A percentile compares a stretch with the other conserved stretches of the same genome.
Conservation (phyloP, 2,888 invertebrate species). For the Spisula solida region DNA sequence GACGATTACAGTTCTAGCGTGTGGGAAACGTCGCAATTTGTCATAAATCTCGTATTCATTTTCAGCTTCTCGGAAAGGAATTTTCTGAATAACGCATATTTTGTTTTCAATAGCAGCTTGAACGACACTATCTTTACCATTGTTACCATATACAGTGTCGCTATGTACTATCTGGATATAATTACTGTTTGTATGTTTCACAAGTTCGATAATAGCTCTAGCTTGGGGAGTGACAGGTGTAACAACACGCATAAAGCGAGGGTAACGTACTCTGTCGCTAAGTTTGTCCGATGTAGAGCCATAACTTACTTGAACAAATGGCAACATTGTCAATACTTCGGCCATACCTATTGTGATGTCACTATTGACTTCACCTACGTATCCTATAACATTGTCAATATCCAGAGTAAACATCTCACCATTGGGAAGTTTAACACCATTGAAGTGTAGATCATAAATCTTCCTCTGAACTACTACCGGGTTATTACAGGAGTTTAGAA, state of each 20-base stretch:
- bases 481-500: slow-evolving; percentile 71
- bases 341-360: slow-evolving; percentile 58
- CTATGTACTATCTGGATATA: slow-evolving; percentile 72
- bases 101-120: slow-evolving; percentile 30
- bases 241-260: slow-evolving; percentile 67
- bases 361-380: slow-evolving; percentile 63
- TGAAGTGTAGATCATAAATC: slow-evolving; percentile 54
- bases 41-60: slow-evolving; percentile 44
- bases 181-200: slow-evolving; percentile 50
- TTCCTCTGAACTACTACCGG: slow-evolving; percentile 53
- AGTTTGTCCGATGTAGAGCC: slow-evolving; percentile 62
- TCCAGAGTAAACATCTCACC: slow-evolving; percentile 21
- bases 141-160: slow-evolving; percentile 68
- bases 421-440: slow-evolving; percentile 38
- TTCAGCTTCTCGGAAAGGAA: slow-evolving; percentile 52
- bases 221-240: slow-evolving; percentile 68
- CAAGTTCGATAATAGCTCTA: slow-evolving; percentile 60
- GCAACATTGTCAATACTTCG: slow-evolving; percentile 42
- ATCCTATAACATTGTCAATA: slow-evolving; percentile 61
- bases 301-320: slow-evolving; percentile 63
- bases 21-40: slow-evolving; percentile 45
- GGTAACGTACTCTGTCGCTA: slow-evolving; percentile 60
- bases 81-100: slow-evolving; percentile 62
- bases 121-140: slow-evolving; percentile 53
- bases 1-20: slow-evolving; percentile 66